Evolutionary conservation across 2,113 vertebrate species (phyloP).

Genomic region (Notarius quadriscutis): DNA sequence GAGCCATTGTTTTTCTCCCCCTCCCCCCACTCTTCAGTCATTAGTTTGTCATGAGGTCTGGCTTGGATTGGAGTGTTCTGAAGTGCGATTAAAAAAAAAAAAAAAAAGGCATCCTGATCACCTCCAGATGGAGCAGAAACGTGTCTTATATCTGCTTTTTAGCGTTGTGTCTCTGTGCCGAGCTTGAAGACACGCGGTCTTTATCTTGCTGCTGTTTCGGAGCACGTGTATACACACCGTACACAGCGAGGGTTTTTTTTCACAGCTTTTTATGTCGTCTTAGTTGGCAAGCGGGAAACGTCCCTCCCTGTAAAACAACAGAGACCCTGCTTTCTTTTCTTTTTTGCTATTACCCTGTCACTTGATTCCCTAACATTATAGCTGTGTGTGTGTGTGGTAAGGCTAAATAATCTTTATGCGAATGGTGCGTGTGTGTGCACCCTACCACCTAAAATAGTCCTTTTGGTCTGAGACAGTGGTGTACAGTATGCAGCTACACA

Average conservation of each 20-base stretch:
- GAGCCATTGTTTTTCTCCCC: not conserved
- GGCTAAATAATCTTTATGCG: slow-evolving; percentile 46
- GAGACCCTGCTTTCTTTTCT: slow-evolving; percentile 50
- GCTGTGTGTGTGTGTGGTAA: slow-evolving; percentile 15
- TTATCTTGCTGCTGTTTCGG: slow-evolving; percentile 12
- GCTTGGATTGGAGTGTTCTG: not conserved
- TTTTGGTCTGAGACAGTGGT: not conserved
- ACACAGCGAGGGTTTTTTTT: slow-evolving; percentile 54
- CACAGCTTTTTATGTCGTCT: slow-evolving; percentile 46
- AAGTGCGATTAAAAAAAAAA: not conserved
- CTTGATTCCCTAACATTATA: slow-evolving; percentile 66
- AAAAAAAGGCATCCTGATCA: slow-evolving; percentile 36
- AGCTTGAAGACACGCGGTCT: slow-evolving; percentile 32
- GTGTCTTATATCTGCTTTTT: not conserved
- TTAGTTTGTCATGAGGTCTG: slow-evolving; percentile 16
- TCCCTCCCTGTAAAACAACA: slow-evolving; percentile 71
- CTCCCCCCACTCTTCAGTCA: not conserved
- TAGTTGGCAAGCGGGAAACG: slow-evolving; percentile 60
- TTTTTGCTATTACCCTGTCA: slow-evolving; percentile 61
- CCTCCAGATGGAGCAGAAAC: slow-evolving; percentile 44
- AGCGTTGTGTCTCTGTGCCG: slow-evolving; percentile 30
- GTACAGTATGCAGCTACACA: not conserved
- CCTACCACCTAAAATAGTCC: slow-evolving; percentile 4
- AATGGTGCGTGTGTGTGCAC: slow-evolving; percentile 63
- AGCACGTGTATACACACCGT: not conserved